Evolutionary conservation across 2,797 vertebrate species (phyloP).

Genomic region (Peromyscus aztecus): DNA sequence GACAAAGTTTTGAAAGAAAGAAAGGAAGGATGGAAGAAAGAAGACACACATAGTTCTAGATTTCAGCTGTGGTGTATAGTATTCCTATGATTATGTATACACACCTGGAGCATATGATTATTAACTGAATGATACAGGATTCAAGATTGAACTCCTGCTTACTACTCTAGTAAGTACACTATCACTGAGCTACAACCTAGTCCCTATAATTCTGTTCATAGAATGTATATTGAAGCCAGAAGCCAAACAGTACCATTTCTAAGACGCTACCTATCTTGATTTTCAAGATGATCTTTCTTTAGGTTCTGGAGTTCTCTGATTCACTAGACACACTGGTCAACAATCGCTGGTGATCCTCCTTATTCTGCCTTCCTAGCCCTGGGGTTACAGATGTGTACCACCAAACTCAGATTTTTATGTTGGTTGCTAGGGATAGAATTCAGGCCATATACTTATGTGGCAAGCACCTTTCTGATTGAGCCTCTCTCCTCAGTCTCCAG

Average conservation of each 20-base stretch:
- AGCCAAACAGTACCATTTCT: neutral
- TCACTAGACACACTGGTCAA: neutral
- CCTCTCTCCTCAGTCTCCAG: neutral
- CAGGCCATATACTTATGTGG: neutral
- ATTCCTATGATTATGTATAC: neutral
- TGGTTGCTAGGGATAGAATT: neutral
- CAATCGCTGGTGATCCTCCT: no score
- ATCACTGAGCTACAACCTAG: neutral
- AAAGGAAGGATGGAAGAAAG: neutral
- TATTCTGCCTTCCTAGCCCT: neutral
- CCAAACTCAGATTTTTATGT: neutral
- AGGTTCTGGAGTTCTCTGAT: neutral
- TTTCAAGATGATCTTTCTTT: neutral
- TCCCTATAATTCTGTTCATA: no score
- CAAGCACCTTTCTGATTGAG: neutral
- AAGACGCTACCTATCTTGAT: neutral
- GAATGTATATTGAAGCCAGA: neutral
- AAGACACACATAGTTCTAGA: neutral
- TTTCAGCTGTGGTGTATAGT: neutral
- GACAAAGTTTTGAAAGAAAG: neutral
- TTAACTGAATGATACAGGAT: neutral
- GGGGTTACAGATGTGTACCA: neutral
- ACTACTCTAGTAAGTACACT: neutral
- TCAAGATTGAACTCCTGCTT: neutral
- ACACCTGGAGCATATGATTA: neutral